These are phyloP conservation scores for Lumbricus terrestris DNA, from an alignment of 2,888 invertebrate species.

Conservation along the genomic window DNA sequence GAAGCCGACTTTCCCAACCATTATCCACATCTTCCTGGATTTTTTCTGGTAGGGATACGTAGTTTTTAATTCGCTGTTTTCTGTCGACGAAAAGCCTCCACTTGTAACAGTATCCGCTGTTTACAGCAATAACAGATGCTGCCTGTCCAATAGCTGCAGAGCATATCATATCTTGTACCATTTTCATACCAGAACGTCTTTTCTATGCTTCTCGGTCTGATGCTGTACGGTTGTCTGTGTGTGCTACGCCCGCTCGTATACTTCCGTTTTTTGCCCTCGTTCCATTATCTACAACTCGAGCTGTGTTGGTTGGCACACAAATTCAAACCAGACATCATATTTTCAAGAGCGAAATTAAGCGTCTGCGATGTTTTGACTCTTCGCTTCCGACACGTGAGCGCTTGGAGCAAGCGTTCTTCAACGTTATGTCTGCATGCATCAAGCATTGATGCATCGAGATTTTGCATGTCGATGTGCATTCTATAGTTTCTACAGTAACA, in stretches of 20 bases:
- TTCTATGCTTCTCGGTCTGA: neutral
- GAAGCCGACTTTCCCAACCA: neutral
- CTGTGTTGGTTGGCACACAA: neutral
- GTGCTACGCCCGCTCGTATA: too few species aligned
- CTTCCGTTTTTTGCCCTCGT: neutral
- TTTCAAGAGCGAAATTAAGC: neutral
- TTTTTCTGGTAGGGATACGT: neutral
- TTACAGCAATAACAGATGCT: conserved; percentile 3
- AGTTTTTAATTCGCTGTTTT: neutral
- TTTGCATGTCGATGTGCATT: neutral
- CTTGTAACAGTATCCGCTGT: neutral
- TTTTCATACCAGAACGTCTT: neutral
- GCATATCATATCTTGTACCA: neutral
- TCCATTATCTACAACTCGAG: neutral
- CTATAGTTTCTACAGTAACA: neutral
- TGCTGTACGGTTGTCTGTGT: neutral
- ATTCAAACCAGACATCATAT: neutral
- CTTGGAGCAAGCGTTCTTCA: neutral
- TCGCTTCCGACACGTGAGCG: neutral
- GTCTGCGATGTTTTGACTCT: neutral
- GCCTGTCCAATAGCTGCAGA: neutral
- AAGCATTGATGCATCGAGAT: neutral
- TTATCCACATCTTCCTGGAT: neutral
- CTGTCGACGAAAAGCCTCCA: neutral
- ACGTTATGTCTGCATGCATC: neutral